phyloP scores from a whole-genome alignment of 2,113 vertebrate genomes.

The Sciurus niger region DNA sequence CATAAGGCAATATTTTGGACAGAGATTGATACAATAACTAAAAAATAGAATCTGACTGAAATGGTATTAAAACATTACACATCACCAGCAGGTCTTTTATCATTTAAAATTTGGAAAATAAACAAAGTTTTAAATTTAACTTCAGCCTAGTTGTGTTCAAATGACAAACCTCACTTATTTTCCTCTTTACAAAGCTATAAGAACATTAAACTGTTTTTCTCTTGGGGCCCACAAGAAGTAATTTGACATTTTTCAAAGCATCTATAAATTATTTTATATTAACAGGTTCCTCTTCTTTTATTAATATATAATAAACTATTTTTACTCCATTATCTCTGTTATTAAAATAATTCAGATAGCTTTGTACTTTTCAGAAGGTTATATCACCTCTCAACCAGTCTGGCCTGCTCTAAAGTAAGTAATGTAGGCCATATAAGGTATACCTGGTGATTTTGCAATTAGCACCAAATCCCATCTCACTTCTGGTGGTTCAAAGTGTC shows the following conservation, averaged over 20 bases:
- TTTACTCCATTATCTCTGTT: conserved; percentile 17
- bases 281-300: not conserved
- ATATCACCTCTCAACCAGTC: not conserved
- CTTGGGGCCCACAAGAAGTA: not conserved
- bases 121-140: not conserved
- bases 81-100: not conserved
- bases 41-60: not conserved
- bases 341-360: not conserved
- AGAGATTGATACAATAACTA: not conserved
- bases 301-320: not conserved
- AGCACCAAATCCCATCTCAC: not conserved
- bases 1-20: not conserved
- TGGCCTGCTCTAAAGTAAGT: not conserved
- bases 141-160: not conserved
- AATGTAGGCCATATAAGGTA: not conserved
- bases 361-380: not conserved
- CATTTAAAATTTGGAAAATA: conserved; percentile 8
- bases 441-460: not conserved
- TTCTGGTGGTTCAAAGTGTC: not conserved
- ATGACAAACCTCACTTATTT: not conserved
- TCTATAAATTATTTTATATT: not conserved
- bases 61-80: not conserved
- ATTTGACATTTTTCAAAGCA: not conserved
- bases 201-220: not conserved
- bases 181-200: not conserved